Conservation (phyloP, 1,140 invertebrate genomes). For the Magallana ariakensis region DNA sequence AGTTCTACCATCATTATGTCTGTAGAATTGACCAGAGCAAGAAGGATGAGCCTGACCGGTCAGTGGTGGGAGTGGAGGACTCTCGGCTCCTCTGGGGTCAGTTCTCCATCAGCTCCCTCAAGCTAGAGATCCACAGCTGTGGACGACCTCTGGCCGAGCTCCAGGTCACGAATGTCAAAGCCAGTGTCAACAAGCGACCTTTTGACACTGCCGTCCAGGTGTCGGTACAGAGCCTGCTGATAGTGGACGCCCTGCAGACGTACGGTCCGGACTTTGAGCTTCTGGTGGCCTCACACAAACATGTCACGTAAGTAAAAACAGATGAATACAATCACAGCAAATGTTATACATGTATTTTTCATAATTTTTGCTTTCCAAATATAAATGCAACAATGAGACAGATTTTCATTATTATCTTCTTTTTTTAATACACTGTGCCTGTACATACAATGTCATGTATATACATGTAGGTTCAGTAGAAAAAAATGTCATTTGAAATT, state of each 20-base stretch:
- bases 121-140: conserved; percentile 86
- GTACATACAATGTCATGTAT: too few relatives aligned
- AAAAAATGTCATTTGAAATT: too few relatives aligned
- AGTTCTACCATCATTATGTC: neutral
- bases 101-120: conserved; percentile 93
- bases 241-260: conserved; percentile 96
- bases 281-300: conserved; percentile 94
- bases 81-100: conserved; percentile 90
- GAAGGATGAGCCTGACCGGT: conserved; percentile 56
- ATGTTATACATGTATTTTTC: too few relatives aligned
- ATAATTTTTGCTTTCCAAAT: too few relatives aligned
- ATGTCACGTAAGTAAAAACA: conserved; percentile 86
- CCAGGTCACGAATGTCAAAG: conserved; percentile 92
- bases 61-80: conserved; percentile 70
- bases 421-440: too few relatives aligned
- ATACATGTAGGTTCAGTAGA: too few relatives aligned
- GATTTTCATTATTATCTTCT: too few relatives aligned
- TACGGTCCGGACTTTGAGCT: conserved; percentile 97
- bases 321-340: too few relatives aligned
- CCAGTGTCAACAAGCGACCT: conserved; percentile 86
- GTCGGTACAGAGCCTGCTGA: conserved; percentile 93
- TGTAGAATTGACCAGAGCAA: neutral
- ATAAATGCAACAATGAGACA: too few relatives aligned
- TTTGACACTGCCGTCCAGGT: conserved; percentile 88
- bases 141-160: conserved; percentile 88